These are phyloP conservation scores for Felis chaus DNA, from an alignment of 2,113 vertebrate species.

Conservation along the genomic window DNA sequence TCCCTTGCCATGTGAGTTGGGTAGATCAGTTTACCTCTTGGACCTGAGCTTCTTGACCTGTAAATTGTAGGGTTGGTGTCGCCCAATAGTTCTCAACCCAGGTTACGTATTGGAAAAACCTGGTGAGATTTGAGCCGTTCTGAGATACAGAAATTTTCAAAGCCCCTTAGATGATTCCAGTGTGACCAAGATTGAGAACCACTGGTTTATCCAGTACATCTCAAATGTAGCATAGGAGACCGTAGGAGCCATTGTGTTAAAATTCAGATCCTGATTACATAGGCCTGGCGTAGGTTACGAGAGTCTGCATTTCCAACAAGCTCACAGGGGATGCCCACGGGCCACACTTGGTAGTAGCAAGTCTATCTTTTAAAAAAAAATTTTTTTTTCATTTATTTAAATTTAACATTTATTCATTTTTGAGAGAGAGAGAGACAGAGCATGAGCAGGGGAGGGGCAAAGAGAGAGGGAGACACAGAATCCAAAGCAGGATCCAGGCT, in stretches of 20 bases:
- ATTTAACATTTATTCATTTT: no score
- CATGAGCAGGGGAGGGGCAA: no score
- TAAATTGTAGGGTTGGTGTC: not conserved
- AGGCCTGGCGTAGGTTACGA: accelerated
- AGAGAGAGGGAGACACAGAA: no score
- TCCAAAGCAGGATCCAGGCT: no score
- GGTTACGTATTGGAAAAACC: not conserved
- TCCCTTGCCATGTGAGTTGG: not conserved
- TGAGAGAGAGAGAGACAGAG: no score
- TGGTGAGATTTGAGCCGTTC: not conserved
- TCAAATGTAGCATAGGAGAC: not conserved
- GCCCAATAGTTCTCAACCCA: not conserved
- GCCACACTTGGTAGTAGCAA: not conserved
- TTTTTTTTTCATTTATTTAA: no score
- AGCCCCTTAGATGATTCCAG: not conserved
- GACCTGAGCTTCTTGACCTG: not conserved
- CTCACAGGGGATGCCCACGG: not conserved
- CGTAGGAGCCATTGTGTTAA: not conserved
- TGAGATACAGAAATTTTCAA: not conserved
- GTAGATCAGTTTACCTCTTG: not conserved
- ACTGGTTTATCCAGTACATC: not conserved
- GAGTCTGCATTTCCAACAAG: not conserved
- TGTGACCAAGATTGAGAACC: not conserved
- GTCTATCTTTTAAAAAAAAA: not conserved
- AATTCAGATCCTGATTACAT: not conserved